phyloP scores from a whole-genome alignment of 2,113 vertebrate genomes.

The Ursus arctos region DNA sequence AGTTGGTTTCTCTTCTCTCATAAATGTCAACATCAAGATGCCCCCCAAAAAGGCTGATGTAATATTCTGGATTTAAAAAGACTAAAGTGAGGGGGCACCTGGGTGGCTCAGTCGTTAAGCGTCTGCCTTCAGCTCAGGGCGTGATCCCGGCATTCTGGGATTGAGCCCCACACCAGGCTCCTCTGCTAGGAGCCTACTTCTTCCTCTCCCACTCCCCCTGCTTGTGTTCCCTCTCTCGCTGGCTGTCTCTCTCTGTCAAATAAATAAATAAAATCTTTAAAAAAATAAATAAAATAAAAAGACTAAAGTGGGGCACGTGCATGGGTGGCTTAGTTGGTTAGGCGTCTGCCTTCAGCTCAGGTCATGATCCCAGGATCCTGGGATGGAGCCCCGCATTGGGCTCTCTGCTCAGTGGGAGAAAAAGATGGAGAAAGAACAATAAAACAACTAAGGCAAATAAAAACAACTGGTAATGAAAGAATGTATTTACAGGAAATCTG shows the following conservation, averaged over 20 bases:
- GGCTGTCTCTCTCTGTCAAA: too few relatives aligned
- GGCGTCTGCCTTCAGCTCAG: neutral
- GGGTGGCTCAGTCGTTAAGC: neutral
- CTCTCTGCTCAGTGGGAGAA: neutral
- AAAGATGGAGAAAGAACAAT: neutral
- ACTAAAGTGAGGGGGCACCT: neutral
- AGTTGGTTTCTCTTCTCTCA: neutral
- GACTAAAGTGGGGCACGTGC: neutral
- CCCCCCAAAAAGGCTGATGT: neutral
- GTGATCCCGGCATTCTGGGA: neutral
- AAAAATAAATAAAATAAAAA: neutral
- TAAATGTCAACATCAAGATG: neutral
- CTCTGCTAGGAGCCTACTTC: too few relatives aligned
- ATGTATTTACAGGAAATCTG: neutral
- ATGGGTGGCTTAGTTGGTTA: neutral
- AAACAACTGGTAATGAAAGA: constrained; percentile 1
- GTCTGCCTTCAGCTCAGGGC: neutral
- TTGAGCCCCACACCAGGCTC: too few relatives aligned
- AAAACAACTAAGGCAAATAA: neutral
- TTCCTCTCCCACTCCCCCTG: too few relatives aligned
- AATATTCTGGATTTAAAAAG: neutral
- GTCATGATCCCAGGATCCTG: neutral
- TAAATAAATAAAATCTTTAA: too few relatives aligned
- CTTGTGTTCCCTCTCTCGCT: too few relatives aligned
- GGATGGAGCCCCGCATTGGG: neutral